Percentiles rank a stretch among this genome's conserved stretches.
Conservation (phyloP, 2,888 invertebrate genomes). For the Neoaliturus tenellus region DNA sequence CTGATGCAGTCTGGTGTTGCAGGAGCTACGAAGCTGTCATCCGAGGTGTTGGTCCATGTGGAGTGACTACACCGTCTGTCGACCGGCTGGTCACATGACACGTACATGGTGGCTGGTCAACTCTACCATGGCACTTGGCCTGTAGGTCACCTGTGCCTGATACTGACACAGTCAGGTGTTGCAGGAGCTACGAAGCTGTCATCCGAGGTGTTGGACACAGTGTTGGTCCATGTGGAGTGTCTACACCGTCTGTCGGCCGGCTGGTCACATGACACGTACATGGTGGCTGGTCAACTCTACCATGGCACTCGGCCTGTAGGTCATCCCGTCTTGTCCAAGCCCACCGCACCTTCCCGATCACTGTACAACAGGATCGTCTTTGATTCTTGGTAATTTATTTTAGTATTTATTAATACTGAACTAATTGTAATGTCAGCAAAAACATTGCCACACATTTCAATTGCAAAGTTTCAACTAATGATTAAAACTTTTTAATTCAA, state of each 20-base stretch:
- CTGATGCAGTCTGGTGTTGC: no score
- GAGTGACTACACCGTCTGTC: slow-evolving; percentile 90
- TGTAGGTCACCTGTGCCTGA: not conserved
- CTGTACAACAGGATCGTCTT: slow-evolving; percentile 91
- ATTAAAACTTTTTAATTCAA: no score
- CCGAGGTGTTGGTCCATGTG: slow-evolving; percentile 85
- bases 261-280: slow-evolving; percentile 91
- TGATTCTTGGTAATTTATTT: slow-evolving; percentile 85
- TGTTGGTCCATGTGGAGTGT: slow-evolving; percentile 88
- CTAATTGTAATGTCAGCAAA: no score
- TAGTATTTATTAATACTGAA: no score
- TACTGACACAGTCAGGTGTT: no score
- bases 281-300: slow-evolving; percentile 90
- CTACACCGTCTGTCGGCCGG: slow-evolving; percentile 85
- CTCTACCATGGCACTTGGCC: slow-evolving; percentile 92
- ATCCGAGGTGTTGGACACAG: slow-evolving; percentile 83
- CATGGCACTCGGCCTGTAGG: slow-evolving; percentile 91
- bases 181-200: slow-evolving; percentile 73
- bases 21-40: slow-evolving; percentile 74
- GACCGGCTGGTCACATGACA: slow-evolving; percentile 87
- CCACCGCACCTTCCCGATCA: slow-evolving; percentile 80
- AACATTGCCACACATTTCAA: no score
- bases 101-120: slow-evolving; percentile 90
- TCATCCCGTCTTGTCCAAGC: slow-evolving; percentile 82
- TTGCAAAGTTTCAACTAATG: no score